A percentile compares a stretch with the other conserved stretches of the same genome.
Conservation (phyloP, 2,888 invertebrate genomes). For the Athalia rosae region DNA sequence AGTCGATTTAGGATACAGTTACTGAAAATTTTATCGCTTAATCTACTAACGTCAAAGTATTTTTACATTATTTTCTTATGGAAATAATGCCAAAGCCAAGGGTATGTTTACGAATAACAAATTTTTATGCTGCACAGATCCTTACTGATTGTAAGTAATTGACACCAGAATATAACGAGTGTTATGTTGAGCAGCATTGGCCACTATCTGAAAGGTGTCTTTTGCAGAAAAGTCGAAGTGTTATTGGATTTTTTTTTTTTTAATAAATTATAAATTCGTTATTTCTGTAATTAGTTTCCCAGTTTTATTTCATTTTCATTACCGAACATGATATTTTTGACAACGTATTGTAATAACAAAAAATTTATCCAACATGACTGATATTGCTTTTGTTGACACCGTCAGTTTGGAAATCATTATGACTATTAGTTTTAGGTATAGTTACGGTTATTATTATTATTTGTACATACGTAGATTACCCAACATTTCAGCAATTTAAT, state of each 20-base stretch:
- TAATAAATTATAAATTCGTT: slow-evolving; percentile 15
- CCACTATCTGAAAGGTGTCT: background rate
- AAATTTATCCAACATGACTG: slow-evolving; percentile 7
- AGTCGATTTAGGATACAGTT: background rate
- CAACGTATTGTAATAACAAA: background rate
- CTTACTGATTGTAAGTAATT: background rate
- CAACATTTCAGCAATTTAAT: slow-evolving; percentile 2
- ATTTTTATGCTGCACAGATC: background rate
- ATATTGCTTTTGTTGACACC: slow-evolving; percentile 12
- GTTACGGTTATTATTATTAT: slow-evolving; percentile 7
- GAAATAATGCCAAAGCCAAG: slow-evolving; percentile 6
- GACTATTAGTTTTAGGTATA: background rate
- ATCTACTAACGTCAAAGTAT: background rate
- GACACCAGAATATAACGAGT: background rate
- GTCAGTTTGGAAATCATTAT: background rate
- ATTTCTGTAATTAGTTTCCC: background rate
- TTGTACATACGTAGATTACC: background rate
- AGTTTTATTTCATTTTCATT: slow-evolving; percentile 19
- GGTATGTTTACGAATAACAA: slow-evolving; percentile 1
- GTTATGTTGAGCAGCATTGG: background rate
- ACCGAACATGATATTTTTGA: background rate
- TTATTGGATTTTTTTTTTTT: too few relatives aligned
- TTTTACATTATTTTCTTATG: background rate
- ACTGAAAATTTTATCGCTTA: background rate
- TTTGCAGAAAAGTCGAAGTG: background rate